Evolutionary conservation across 2,797 vertebrate genomes (phyloP), one percentile per base, ranked within the genome.

Genomic region (Champsocephalus esox): DNA sequence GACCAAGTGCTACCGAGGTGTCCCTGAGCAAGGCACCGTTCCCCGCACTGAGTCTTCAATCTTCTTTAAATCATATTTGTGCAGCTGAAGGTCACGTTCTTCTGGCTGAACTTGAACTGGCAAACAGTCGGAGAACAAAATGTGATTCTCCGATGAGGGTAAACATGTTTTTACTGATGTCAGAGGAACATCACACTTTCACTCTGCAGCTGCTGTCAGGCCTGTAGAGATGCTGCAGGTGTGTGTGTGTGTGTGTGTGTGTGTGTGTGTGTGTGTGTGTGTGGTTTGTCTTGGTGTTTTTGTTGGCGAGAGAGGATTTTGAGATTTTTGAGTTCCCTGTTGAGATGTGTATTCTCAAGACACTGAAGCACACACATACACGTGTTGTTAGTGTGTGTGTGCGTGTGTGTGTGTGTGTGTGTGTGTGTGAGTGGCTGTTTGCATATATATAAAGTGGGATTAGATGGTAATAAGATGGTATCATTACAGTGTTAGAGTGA

Each of bases 121-220:
- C 52, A 9, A 54, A 54, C 52, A 54, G 52, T 54, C 52, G 8
- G 55, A 57, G 55, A n/a, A 57, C 55, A 57, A 41, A n/a, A 28
- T 57, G 34, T 38, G 55, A 57, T 57, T 32, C 24, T 28, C 52
- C 8, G 52, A 28, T 11, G n/a, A 0, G 17, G 2, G 49, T 50
- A 50, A 50, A 50, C 49, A 50, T 4, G 12, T 50, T 50, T 34
- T 50, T 50, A 50, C 49, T 50, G 49, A 50, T 19, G 9, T 75
- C 67, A 72, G 45, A 56, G 34, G 51, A 52, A 46, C 10, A 1
- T 38, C 34, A 55, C 45, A 9, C 17, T 32, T 38, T 44, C 17
- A 46, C 45, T 24, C 11, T 74, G 73, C 84, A 88, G 86, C 85
- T 89, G 84, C 6, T 63, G 61, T 63, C 67, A 66, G 71, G 73